Evolutionary conservation across 2,797 vertebrate genomes (phyloP).

Genomic region (Mormyrops boulengeri): DNA sequence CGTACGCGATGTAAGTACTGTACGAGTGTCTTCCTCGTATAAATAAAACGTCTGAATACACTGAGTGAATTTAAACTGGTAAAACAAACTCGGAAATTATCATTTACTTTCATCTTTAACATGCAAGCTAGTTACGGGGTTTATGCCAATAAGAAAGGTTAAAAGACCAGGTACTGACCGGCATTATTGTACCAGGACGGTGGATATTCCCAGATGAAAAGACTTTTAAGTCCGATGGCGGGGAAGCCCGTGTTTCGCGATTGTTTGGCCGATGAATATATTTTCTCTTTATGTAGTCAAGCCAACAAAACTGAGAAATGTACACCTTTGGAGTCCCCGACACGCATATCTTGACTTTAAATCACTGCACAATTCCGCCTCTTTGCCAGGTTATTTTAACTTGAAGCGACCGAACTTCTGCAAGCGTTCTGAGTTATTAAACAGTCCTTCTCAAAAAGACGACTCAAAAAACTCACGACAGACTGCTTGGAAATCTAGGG

Average conservation of each 20-base stretch:
- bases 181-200: slow-evolving; percentile 41
- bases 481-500: not conserved
- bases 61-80: not conserved
- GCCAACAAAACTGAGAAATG: not conserved
- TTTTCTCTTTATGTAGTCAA: not conserved
- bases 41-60: not conserved
- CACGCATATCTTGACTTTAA: not conserved
- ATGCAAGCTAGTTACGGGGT: not conserved
- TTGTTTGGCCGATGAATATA: slow-evolving; percentile 12
- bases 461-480: not conserved
- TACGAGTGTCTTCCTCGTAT: not conserved
- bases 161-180: slow-evolving; percentile 54
- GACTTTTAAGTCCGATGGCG: slow-evolving; percentile 22
- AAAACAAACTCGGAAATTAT: not conserved
- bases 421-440: not conserved
- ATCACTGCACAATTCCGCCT: not conserved
- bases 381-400: not conserved
- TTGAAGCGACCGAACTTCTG: not conserved
- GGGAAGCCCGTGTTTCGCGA: slow-evolving; percentile 37
- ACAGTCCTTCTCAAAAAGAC: not conserved
- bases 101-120: not conserved
- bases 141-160: not conserved
- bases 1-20: not conserved
- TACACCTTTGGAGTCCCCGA: not conserved
- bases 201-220: slow-evolving; percentile 23